Percentiles rank a stretch among this genome's conserved stretches.
These are phyloP conservation scores for Cantharis flavilabris DNA, from an alignment of 2,888 invertebrate species.

Conservation along the genomic window DNA sequence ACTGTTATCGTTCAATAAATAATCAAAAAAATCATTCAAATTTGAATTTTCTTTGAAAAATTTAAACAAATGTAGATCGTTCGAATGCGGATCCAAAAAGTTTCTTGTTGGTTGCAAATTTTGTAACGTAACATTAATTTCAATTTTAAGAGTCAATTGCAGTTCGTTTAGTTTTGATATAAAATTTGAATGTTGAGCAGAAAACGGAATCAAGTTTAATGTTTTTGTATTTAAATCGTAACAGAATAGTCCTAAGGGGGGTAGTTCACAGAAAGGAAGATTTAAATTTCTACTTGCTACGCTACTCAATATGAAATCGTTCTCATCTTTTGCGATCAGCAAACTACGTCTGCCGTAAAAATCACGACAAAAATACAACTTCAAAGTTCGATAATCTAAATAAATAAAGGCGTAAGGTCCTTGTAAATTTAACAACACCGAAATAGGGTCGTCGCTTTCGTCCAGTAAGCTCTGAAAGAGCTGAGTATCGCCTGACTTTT, in stretches of 20 bases:
- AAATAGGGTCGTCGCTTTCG: conserved; percentile 42
- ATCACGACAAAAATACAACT: conserved; percentile 84
- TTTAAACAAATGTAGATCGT: conserved; percentile 34
- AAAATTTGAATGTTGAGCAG: conserved; percentile 47
- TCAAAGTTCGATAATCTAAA: conserved; percentile 62
- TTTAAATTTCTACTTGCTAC: conserved; percentile 63
- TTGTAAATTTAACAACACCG: conserved; percentile 63
- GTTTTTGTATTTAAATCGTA: conserved; percentile 54
- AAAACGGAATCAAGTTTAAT: conserved; percentile 57
- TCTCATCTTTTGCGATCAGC: conserved; percentile 61
- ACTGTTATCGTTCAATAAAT: conserved; percentile 42
- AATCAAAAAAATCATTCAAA: conserved; percentile 49
- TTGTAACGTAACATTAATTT: background rate
- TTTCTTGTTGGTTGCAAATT: background rate
- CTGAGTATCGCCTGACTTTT: conserved; percentile 59
- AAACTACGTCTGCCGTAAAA: conserved; percentile 85
- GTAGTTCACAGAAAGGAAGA: conserved; percentile 61
- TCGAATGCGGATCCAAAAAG: conserved; percentile 33
- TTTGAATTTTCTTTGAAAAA: conserved; percentile 39
- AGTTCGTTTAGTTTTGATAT: conserved; percentile 48
- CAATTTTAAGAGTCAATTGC: conserved; percentile 27
- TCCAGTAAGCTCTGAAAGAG: conserved; percentile 56
- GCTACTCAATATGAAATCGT: conserved; percentile 59
- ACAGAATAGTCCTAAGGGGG: conserved; percentile 65
- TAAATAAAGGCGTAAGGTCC: conserved; percentile 88